Evolutionary conservation across 2,797 vertebrate genomes (phyloP), one percentile per base, ranked within the genome.

Genomic region (Morelia viridis): DNA sequence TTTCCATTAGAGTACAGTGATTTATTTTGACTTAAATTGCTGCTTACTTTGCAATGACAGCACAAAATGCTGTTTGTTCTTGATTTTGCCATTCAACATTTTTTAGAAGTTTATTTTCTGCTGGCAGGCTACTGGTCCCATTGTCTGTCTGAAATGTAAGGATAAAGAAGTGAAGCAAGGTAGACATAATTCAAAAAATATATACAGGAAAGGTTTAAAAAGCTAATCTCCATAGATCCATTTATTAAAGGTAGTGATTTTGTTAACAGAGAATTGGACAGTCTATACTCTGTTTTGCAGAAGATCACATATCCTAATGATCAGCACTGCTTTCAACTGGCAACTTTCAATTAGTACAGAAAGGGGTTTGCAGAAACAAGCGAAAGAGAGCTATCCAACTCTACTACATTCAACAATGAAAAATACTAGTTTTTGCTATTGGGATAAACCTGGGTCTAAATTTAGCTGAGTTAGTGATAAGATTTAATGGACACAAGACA

Each of bases 41-140:
- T 95, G 86, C 98, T 98, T 98, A 99, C 99, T 97, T 97, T 12
- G 96, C 96, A 96, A 99, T 95, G 93, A 98, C 98, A 96, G 98
- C 97, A 98, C 98, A 98, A 98, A 99, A 99, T 96, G 98, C 98
- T 94, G 98, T 97, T 92, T 98, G 97, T 93, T 99, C 99, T 96
- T 98, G 97, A 96, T 98, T 98, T 95, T 98, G 98, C 95, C 98
- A 97, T 91, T 99, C 98, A 91, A 93, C 88, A 94, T 98, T 98
- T 93, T 98, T 98, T 94, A 98, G 97, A 95, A 97, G 95, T 10
- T 96, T 95, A 2, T 97, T 98, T 96, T 96, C 98, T 94, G 97
- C 92, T 95, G 98, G 93, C 89, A 93, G 97, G 97, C 97, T 98
- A 96, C 91, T 97, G 97, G 97, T 98, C 96, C 97, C 98, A 96